Base-by-base conservation (phyloP, 2,113 vertebrate genomes). In the Rhombomys opimus region DNA sequence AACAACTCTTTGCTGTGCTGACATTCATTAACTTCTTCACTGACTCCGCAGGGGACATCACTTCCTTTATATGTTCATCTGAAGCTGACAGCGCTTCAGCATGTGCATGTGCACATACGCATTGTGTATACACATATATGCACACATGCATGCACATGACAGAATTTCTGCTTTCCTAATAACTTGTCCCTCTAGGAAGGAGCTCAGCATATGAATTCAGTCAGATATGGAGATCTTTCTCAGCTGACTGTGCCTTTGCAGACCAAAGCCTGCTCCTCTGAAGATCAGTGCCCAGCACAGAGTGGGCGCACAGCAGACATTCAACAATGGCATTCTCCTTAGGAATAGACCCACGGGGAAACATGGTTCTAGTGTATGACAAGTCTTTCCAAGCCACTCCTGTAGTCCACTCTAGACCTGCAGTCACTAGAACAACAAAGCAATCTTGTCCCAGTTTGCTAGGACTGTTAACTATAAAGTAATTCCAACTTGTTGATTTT, bases 401-500 rank as follows among this genome's bases (percentile, higher is more conserved):
- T 95, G 54, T 81, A 82, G 89, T 80, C 68, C 80, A 78, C n/a
- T 90, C 67, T 95, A 87, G 67, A 38, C 75, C 41, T 78, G 94
- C 3, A 78, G 25, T 93, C 27, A 82, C 68, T 50, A 80, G 52
- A 41, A n/a, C 46, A 50, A 38, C 17, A 95, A 94, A 95, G 4
- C 73, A 73, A 89, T 82, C 52, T 72, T 93, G n/a, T 81, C 27
- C 67, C 15, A 82, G 68, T 75, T 91, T 94, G 54, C 89, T 61
- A 91, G 9, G 27, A 87, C 18, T 95, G 11, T 80, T n/a, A 96
- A 17, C 35, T 46, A 81, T 41, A 90, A 90, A 97, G 85, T 90
- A 50, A 87, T 88, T 91, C n/a, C 84, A 41, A 91, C 27, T n/a
- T 76, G 22, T 70, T 94, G 85, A 63, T 57, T 81, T 97, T 95